Evolutionary conservation across 92 coral and sea anemone genomes (phyloP).

Genomic region (Epizoanthus illoricatus): DNA sequence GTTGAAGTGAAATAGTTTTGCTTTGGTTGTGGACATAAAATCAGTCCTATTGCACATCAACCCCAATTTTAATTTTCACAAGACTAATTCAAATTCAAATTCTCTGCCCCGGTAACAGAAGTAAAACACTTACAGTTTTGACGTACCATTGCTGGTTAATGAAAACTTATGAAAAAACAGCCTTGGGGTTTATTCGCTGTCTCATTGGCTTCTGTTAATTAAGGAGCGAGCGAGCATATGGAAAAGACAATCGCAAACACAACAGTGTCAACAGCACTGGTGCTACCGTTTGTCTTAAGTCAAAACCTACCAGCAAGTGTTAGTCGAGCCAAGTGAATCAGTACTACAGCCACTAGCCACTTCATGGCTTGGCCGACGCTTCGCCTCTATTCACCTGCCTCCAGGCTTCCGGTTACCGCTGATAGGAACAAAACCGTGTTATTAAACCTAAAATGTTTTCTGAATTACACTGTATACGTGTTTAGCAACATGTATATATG

Average conservation of each 20-base stretch:
- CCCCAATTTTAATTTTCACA: no score
- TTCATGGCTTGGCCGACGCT: conserved; percentile 1
- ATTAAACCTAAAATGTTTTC: neutral
- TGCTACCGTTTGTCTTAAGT: neutral
- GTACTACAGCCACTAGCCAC: conserved; percentile 23
- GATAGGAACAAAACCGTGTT: neutral
- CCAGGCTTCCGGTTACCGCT: neutral
- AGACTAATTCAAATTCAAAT: no score
- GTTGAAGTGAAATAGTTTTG: no score
- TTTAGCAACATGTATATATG: neutral
- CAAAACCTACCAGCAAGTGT: conserved; percentile 31
- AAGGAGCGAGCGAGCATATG: neutral
- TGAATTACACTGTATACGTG: neutral
- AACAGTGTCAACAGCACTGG: neutral
- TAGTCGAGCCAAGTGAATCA: conserved; percentile 3
- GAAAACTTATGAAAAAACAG: no score
- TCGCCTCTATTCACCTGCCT: neutral
- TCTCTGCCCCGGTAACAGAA: no score
- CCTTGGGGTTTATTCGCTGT: no score
- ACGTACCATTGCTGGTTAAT: no score
- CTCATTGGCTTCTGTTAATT: no score
- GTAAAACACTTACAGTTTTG: no score
- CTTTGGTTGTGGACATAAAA: no score
- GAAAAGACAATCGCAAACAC: neutral
- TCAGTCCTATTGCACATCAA: no score